Conservation (phyloP, 2,113 vertebrate genomes). For the Brachypteracias leptosomus region DNA sequence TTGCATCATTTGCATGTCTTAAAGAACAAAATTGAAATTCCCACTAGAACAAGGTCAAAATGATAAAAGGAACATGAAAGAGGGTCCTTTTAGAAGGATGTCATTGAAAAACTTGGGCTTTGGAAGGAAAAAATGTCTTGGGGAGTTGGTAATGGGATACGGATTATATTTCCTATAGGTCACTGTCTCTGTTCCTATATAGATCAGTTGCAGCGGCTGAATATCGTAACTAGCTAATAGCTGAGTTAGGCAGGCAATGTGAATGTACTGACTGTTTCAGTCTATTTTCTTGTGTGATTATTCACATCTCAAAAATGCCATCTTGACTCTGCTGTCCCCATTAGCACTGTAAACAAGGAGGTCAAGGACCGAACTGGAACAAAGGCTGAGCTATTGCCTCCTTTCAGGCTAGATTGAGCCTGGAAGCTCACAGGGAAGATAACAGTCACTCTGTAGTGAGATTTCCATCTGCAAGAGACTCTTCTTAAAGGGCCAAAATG, state of each 20-base stretch:
- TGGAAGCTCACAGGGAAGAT: neutral
- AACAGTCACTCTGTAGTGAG: neutral
- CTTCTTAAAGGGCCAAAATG: neutral
- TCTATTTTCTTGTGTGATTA: slow-evolving; percentile 30
- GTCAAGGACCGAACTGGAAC: slow-evolving; percentile 41
- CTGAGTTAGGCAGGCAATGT: neutral
- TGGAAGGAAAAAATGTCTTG: neutral
- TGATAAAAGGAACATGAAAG: neutral
- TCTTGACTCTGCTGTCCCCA: slow-evolving; percentile 46
- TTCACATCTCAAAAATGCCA: slow-evolving; percentile 64
- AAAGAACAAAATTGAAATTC: neutral
- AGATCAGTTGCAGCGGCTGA: neutral
- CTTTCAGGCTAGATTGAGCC: neutral
- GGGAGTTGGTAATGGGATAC: slow-evolving; percentile 34
- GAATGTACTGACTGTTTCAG: slow-evolving; percentile 58
- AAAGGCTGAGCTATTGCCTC: slow-evolving; percentile 54
- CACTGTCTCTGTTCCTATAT: neutral
- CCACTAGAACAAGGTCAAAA: neutral
- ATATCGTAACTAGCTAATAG: neutral
- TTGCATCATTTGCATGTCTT: neutral
- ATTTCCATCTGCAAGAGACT: neutral
- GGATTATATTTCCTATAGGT: slow-evolving; percentile 35
- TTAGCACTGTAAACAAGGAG: slow-evolving; percentile 50
- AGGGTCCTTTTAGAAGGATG: slow-evolving; percentile 27
- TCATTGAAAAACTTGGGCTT: neutral